phyloP scores from a whole-genome alignment of 2,113 vertebrate genomes.

The Genyomyrus donnyi region DNA sequence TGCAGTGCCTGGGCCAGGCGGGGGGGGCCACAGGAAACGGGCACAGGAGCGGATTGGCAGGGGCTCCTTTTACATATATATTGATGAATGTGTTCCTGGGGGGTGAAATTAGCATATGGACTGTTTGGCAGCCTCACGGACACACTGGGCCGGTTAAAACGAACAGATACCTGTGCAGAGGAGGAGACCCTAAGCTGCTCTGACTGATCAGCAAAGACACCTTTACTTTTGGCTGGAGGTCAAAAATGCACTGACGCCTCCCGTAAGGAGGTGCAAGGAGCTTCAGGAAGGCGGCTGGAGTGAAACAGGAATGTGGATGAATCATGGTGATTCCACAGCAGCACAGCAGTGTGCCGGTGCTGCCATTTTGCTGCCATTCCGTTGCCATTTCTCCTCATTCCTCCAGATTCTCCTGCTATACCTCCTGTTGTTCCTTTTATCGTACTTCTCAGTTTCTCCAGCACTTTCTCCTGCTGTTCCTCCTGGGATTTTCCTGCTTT shows the following conservation, averaged over 20 bases:
- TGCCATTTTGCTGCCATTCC: background rate
- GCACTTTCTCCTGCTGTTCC: background rate
- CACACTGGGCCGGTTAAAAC: background rate
- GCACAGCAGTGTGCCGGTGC: background rate
- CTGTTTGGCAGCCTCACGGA: constrained; percentile 4
- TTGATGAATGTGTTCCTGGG: constrained; percentile 15
- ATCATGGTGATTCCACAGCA: background rate
- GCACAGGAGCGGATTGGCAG: constrained; percentile 7
- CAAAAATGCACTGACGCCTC: background rate
- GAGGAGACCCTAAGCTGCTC: background rate
- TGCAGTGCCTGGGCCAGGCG: background rate
- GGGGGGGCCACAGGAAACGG: background rate
- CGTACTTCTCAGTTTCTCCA: background rate
- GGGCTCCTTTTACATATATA: constrained; percentile 31
- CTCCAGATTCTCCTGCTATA: background rate
- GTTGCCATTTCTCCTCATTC: background rate
- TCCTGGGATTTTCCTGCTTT: background rate
- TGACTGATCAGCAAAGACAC: background rate
- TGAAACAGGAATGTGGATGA: background rate
- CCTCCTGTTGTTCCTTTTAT: background rate
- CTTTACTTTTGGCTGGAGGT: background rate
- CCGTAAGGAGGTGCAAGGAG: background rate
- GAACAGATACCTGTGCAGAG: background rate
- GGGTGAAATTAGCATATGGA: constrained; percentile 7
- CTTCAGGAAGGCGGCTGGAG: background rate